Evolutionary conservation across 1,140 invertebrate species (phyloP).

Genomic region (Ruditapes philippinarum): DNA sequence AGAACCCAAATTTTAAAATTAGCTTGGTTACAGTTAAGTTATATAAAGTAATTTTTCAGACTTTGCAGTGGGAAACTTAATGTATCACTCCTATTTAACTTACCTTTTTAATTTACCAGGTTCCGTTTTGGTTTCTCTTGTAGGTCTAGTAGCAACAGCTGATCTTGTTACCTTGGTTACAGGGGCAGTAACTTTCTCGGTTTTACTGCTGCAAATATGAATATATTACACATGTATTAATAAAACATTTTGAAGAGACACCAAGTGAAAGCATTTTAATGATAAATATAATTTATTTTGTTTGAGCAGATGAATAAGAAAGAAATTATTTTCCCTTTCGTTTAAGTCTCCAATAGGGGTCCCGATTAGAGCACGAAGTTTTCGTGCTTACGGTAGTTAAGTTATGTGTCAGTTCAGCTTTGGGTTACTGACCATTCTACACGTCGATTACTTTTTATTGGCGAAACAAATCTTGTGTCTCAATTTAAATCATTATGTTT

Average conservation of each 20-base stretch:
- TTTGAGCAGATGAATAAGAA: no score
- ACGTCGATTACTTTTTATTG: no score
- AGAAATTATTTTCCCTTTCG: no score
- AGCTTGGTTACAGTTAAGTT: not conserved
- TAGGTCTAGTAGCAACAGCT: constrained; percentile 5
- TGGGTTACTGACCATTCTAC: no score
- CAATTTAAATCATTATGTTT: no score
- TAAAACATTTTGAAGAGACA: not conserved
- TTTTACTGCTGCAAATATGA: not conserved
- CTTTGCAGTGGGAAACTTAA: not conserved
- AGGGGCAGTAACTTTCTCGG: not conserved
- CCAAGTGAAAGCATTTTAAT: not conserved
- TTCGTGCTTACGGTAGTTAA: no score
- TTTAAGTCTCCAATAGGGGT: not conserved
- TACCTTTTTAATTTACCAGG: not conserved
- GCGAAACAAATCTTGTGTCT: no score
- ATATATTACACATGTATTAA: not conserved
- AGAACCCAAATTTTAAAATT: not conserved
- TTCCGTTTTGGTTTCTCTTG: not conserved
- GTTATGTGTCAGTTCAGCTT: no score
- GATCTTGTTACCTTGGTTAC: constrained; percentile 13
- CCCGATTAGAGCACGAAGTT: no score
- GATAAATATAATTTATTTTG: not conserved
- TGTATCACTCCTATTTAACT: not conserved
- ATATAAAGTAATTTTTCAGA: not conserved